Evolutionary conservation across 1,140 invertebrate genomes (phyloP), one percentile per base, ranked within the genome.

Genomic region (Drosophila eugracilis): DNA sequence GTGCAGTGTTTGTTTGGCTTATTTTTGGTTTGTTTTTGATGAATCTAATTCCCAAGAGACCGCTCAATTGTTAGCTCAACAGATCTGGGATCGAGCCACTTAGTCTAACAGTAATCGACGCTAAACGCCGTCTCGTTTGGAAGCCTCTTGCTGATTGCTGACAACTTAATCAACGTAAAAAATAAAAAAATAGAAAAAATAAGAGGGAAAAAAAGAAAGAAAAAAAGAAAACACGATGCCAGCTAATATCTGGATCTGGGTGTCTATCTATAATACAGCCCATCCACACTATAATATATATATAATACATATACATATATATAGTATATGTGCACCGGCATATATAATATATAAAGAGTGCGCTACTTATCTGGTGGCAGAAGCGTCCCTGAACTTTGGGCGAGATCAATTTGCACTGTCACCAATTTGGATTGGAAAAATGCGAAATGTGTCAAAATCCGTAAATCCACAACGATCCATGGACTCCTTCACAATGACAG

Each of bases 121-220:
- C 73, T 81, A 80, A 80, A 81, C 78, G 72, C 42, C 69, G 67
- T 65, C 54, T 50, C 67, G 67, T 55, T 76, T 76, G 55, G 75
- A 70, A 49, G 28, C 48, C 48, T 59, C 50, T 14, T 42, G 54
- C 59, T 84, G 80, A 76, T 85, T 79, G 81, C 81, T 85, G 80
- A 84, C 80, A 84, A 76, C 76, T 84, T 84, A 84, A 84, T 85
- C 80, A 85, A 84, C 72, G 60, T n/a, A n/a, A n/a, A n/a, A 50
- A 58, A 39, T 50, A 26, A 69, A 63, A 58, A 1, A 36, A 14
- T 14, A 15, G 15, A 39, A 5, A 42, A 22, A n/a, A n/a, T n/a
- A n/a, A n/a, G n/a, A n/a, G n/a, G 41, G 22, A 75, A 70, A 53
- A 28, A 60, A 21, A 12, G 21, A 14, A 26, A 7, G 17, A 9